These are phyloP conservation scores for Zonotrichia albicollis DNA, from an alignment of 2,797 vertebrate species.

Conservation along the genomic window DNA sequence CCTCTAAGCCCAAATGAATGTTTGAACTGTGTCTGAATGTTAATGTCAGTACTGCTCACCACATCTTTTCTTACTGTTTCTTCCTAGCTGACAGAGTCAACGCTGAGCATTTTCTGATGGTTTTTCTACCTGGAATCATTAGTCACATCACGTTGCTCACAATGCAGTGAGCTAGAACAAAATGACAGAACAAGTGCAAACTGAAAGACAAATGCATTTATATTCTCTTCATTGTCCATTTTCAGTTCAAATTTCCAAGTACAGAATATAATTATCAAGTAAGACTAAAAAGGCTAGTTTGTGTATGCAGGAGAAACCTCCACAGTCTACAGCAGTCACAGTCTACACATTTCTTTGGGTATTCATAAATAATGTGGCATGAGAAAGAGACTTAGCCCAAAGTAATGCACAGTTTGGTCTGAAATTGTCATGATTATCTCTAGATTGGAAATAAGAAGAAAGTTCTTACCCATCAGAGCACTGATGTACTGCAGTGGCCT, in stretches of 20 bases:
- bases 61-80: background rate
- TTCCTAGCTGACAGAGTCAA: background rate
- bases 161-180: conserved; percentile 18
- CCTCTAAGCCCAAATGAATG: background rate
- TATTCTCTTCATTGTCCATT: conserved; percentile 11
- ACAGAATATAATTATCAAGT: background rate
- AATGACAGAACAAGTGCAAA: conserved; percentile 10
- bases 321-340: background rate
- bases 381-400: background rate
- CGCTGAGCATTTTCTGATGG: background rate
- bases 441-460: background rate
- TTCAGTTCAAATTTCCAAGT: background rate
- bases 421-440: background rate
- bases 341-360: background rate
- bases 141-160: background rate
- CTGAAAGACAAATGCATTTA: background rate
- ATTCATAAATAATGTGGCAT: background rate
- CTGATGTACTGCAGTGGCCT: background rate
- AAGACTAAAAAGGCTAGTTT: background rate
- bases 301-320: background rate
- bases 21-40: conserved; percentile 1
- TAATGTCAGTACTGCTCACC: conserved; percentile 1
- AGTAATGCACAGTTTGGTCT: background rate
- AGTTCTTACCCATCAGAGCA: background rate
- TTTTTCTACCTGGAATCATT: conserved; percentile 30